Conservation (phyloP, 1,140 invertebrate genomes). For the Macrobrachium rosenbergii region DNA sequence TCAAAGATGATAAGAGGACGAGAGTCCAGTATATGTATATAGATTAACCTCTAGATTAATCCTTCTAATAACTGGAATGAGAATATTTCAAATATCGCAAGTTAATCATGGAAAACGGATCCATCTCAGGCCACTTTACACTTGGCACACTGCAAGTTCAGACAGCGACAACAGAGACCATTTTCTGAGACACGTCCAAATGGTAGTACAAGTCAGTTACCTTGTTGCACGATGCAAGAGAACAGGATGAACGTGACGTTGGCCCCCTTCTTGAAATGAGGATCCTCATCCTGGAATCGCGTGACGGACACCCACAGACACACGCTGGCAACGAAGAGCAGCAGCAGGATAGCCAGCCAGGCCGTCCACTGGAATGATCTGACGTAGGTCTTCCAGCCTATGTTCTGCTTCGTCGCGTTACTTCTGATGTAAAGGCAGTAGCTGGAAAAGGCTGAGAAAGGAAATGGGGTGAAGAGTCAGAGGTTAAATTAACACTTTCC, state of each 20-base stretch:
- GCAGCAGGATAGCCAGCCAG: neutral
- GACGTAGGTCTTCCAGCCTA: constrained; percentile 13
- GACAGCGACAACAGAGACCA: too few species aligned
- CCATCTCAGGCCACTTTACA: too few species aligned
- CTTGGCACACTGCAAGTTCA: too few species aligned
- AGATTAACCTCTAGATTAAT: too few species aligned
- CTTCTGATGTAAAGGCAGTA: neutral
- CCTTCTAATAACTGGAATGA: too few species aligned
- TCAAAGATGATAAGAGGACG: too few species aligned
- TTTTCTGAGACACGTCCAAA: too few species aligned
- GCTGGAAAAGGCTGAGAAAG: neutral
- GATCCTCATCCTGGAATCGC: neutral
- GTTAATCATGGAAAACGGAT: too few species aligned
- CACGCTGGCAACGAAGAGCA: neutral
- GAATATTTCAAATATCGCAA: too few species aligned
- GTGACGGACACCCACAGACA: neutral
- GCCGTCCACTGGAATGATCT: neutral
- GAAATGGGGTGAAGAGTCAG: neutral
- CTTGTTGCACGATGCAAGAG: constrained; percentile 8
- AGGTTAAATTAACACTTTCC: too few species aligned
- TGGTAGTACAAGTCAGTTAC: neutral
- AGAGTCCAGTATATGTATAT: too few species aligned
- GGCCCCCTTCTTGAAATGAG: neutral
- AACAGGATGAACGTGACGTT: constrained; percentile 9
- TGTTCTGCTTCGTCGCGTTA: neutral